Conservation (phyloP, 2,797 vertebrate genomes). For the Limosa lapponica region DNA sequence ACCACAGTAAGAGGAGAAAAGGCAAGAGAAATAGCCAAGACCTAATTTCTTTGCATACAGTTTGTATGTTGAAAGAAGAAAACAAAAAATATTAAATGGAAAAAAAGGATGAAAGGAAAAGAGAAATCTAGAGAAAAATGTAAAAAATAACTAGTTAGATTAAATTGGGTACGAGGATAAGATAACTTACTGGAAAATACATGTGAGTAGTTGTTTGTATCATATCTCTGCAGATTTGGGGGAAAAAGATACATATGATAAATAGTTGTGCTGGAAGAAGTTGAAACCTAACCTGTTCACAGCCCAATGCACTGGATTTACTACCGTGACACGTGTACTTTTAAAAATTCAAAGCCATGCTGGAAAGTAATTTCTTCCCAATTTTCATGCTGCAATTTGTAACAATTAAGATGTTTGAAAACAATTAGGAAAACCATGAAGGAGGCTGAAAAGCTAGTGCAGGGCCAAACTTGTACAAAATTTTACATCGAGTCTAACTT, state of each 20-base stretch:
- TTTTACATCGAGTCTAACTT: neutral
- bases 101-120: neutral
- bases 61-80: neutral
- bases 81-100: neutral
- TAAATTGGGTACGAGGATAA: neutral
- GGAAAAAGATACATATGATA: fast-evolving
- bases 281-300: neutral
- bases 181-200: neutral
- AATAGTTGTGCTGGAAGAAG: neutral
- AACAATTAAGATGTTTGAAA: neutral
- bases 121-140: neutral
- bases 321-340: neutral
- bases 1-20: neutral
- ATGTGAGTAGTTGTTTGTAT: neutral
- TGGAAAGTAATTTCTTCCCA: neutral
- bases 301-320: neutral
- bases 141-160: neutral
- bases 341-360: neutral
- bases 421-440: neutral
- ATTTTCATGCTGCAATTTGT: neutral
- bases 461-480: neutral
- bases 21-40: neutral
- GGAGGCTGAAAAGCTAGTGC: neutral
- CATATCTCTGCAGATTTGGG: neutral
- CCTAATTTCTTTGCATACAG: neutral